Evolutionary conservation across 1,140 invertebrate species (phyloP), one percentile per base, ranked within the genome.

Genomic region (Euura saliciscinereae): DNA sequence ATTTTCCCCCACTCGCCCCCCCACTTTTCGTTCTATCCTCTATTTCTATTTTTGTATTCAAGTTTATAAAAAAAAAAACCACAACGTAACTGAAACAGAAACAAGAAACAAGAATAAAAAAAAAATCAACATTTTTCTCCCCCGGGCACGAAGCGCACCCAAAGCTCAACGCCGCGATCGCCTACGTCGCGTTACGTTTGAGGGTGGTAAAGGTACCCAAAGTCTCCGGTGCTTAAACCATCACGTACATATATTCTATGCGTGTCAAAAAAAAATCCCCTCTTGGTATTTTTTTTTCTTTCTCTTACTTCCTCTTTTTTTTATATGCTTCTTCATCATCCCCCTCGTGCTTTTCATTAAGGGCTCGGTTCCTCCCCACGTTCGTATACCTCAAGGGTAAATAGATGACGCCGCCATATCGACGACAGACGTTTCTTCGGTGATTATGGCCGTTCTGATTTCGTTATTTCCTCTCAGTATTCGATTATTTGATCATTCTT

Each of bases 251-350:
- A 67, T 67, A 42, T 28, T 11, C 5, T 67, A 10, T 3, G 28
- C 10, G 43, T 28, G 28, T 28, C 28, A 28, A 10, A 67, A 64
- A 67, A 70, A 71, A 71, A 64, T 65, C 59, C 59, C 70, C 51
- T 65, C 11, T 65, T 28, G 28, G 28, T 28, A 28, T 28, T 28
- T 28, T 28, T 28, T 28, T 28, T 28, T 28, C 28, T 28, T 28
- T 28, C 28, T 46, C 46, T 70, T 46, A 44, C 45, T 45, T 46
- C 45, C 10, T 28, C 44, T 44, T 70, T 70, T 70, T 70, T 28
- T 28, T 28, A 28, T 28, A 45, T 45, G 42, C 43, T 43, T 44
- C 11, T 13, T 28, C 68, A 43, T 43, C n/a, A 46, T 67, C 65
- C 51, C 44, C 6, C 59, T 69, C 45, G 64, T 6, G 28, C 7